Percentiles rank a stretch among this genome's conserved stretches.
Evolutionary conservation across 2,113 vertebrate genomes (phyloP).

Genomic region (Alces alces): DNA sequence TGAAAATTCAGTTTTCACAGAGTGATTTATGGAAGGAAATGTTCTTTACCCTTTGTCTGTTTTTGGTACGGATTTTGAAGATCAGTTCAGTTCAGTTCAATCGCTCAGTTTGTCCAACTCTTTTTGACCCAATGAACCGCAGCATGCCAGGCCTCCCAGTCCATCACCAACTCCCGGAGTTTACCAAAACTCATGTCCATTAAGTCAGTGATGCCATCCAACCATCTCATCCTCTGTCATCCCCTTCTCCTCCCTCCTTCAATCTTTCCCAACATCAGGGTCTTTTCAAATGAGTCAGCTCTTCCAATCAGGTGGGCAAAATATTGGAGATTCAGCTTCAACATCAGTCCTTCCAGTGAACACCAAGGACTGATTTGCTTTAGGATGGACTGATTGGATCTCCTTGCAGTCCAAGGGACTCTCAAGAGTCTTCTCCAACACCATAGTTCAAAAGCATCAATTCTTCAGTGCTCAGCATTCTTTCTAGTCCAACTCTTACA

Average conservation of each 20-base stretch:
- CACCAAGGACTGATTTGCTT: not conserved
- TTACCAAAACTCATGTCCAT: not conserved
- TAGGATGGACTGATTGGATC: not conserved
- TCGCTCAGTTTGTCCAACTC: not conserved
- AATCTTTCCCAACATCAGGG: not conserved
- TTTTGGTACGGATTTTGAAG: not conserved
- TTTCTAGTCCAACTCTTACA: not conserved
- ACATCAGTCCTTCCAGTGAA: not conserved
- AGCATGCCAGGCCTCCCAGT: not conserved
- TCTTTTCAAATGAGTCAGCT: not conserved
- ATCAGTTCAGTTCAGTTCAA: not conserved
- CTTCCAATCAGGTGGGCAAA: not conserved
- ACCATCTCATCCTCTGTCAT: not conserved
- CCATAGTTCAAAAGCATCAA: not conserved
- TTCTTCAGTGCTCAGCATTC: rapidly evolving
- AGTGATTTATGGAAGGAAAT: not conserved
- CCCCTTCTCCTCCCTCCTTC: not conserved
- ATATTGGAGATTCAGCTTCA: not conserved
- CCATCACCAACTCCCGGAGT: not conserved
- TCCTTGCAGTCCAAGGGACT: not conserved
- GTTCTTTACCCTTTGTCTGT: not conserved
- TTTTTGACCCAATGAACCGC: not conserved
- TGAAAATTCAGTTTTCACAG: not conserved
- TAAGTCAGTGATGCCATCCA: not conserved
- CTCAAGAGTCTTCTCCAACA: not conserved